These are phyloP conservation scores for Palythoa grandis DNA, from an alignment of 92 coral and sea anemone genomes.

Conservation along the genomic window DNA sequence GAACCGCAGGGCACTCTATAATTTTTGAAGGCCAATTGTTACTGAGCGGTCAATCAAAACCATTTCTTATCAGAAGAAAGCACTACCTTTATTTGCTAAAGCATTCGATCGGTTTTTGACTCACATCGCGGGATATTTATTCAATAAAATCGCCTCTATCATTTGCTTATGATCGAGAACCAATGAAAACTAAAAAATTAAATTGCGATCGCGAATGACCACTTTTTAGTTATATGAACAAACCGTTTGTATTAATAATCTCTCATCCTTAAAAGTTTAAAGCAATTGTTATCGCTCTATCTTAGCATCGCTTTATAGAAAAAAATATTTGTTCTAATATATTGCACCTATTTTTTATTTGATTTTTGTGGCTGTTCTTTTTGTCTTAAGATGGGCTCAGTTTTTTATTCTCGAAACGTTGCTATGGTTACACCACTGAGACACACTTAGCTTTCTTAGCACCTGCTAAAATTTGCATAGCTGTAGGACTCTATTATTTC, in stretches of 20 bases:
- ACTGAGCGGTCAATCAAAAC: conserved; percentile 26
- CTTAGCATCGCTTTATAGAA: background rate
- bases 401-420: conserved; percentile 7
- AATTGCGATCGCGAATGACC: conserved; percentile 4
- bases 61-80: background rate
- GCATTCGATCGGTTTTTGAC: conserved; percentile 21
- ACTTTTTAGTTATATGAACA: conserved; percentile 9
- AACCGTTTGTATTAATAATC: conserved; percentile 13
- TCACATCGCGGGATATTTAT: conserved; percentile 37
- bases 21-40: background rate
- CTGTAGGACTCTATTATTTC: background rate
- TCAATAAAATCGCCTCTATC: conserved; percentile 18
- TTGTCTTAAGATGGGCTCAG: background rate
- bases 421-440: conserved; percentile 27
- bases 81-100: background rate
- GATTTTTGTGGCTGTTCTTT: conserved; percentile 13
- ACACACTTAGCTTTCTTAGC: conserved; percentile 12
- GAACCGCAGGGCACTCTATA: background rate
- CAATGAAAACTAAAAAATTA: conserved; percentile 19
- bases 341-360: background rate
- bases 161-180: conserved; percentile 21
- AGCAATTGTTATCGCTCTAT: conserved; percentile 10
- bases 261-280: background rate
- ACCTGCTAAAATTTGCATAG: conserved; percentile 48
- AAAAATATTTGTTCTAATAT: background rate